phyloP scores from a whole-genome alignment of 2,797 vertebrate genomes.

The Pipistrellus kuhlii region DNA sequence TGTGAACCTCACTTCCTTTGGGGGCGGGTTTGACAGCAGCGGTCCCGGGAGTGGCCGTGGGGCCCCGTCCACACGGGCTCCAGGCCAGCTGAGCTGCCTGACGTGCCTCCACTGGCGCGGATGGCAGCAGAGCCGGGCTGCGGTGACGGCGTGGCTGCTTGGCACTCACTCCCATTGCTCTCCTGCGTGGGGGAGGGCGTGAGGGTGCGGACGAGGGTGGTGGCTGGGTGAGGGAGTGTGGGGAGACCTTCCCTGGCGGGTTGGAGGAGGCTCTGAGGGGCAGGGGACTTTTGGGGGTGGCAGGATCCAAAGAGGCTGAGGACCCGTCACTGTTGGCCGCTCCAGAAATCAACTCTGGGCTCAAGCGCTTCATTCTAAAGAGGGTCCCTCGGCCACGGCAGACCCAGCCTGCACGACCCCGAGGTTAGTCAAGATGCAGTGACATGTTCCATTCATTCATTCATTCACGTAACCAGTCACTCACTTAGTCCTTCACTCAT shows the following conservation, averaged over 20 bases:
- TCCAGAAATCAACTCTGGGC: not conserved
- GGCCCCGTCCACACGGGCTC: fast-evolving
- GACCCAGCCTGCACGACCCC: fast-evolving
- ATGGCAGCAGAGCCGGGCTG: fast-evolving
- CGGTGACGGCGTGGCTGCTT: fast-evolving
- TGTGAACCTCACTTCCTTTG: not conserved
- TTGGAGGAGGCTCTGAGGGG: not conserved
- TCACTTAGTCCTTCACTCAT: too few relatives aligned
- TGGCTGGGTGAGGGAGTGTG: fast-evolving
- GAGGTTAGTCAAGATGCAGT: fast-evolving
- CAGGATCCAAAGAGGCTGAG: not conserved
- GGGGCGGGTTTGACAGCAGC: not conserved
- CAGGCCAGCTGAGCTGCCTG: not conserved
- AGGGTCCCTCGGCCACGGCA: fast-evolving
- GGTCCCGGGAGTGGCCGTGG: fast-evolving
- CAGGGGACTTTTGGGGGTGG: fast-evolving
- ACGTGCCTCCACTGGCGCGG: fast-evolving
- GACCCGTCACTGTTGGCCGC: fast-evolving
- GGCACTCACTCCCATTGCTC: fast-evolving
- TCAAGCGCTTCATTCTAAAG: not conserved
- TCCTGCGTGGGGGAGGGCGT: fast-evolving
- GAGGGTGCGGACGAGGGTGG: not conserved
- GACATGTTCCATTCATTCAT: fast-evolving
- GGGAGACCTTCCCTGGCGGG: too few relatives aligned
- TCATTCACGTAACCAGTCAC: too few relatives aligned